Conservation (phyloP, 2,888 invertebrate genomes). For the Shargacucullia verbasci region DNA sequence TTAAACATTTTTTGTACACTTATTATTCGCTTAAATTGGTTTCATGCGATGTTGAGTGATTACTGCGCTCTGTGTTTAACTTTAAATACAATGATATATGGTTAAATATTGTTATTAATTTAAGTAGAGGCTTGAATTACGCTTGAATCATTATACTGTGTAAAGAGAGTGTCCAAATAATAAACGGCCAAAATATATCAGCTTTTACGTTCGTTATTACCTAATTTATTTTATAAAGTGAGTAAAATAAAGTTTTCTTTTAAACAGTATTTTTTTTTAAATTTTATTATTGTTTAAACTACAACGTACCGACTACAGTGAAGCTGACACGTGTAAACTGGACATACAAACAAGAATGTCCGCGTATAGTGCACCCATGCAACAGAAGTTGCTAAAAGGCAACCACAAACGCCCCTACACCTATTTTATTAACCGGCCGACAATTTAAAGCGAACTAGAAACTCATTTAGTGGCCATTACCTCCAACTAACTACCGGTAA, state of each 20-base stretch:
- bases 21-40: constrained; percentile 43
- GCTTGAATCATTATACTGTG: too few relatives aligned
- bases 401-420: constrained; percentile 46
- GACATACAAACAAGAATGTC: constrained; percentile 29
- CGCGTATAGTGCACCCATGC: constrained; percentile 21
- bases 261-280: too few relatives aligned
- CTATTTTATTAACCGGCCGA: constrained; percentile 67
- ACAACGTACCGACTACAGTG: constrained; percentile 9
- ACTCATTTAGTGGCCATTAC: constrained; percentile 80
- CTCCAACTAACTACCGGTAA: constrained; percentile 78
- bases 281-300: not conserved
- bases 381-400: constrained; percentile 39
- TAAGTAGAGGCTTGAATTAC: not conserved
- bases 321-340: constrained; percentile 39
- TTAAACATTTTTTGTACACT: constrained; percentile 43
- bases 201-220: too few relatives aligned
- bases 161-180: too few relatives aligned
- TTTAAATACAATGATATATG: constrained; percentile 9
- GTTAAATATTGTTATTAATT: constrained; percentile 15
- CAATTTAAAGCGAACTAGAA: constrained; percentile 71
- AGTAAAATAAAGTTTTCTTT: too few relatives aligned
- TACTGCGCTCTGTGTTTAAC: constrained; percentile 22
- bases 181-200: too few relatives aligned
- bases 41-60: constrained; percentile 36
- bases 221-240: too few relatives aligned